Percentiles rank a stretch among this genome's conserved stretches.
Conservation (phyloP, 2,888 invertebrate species). For the Antitype chi region DNA sequence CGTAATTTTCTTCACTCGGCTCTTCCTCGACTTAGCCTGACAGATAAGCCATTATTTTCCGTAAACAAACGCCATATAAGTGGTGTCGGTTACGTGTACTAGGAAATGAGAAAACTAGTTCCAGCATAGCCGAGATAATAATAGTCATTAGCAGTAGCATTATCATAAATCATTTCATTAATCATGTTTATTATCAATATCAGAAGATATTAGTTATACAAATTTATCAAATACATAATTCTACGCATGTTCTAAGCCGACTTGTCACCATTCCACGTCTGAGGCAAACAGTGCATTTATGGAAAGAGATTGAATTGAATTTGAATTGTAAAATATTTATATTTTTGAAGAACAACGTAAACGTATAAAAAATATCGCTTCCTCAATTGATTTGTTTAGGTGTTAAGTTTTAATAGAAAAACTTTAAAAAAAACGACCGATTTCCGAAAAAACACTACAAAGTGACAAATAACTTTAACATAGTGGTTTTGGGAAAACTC, state of each 20-base stretch:
- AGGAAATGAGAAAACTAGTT: constrained; percentile 50
- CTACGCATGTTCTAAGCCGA: not conserved
- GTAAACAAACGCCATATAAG: constrained; percentile 32
- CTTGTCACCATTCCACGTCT: not conserved
- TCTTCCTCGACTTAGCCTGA: not conserved
- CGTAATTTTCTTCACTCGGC: no score
- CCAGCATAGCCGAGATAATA: constrained; percentile 27
- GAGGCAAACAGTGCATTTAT: not conserved
- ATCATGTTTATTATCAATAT: constrained; percentile 1
- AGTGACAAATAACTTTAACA: not conserved
- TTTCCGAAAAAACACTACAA: no score
- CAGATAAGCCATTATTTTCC: constrained; percentile 20
- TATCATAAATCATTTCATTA: constrained; percentile 27
- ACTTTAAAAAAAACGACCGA: no score
- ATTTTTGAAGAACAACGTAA: no score
- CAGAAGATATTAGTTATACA: not conserved
- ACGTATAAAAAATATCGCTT: no score
- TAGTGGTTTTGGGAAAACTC: not conserved
- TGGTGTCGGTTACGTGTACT: constrained; percentile 39
- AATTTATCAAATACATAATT: not conserved
- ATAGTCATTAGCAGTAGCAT: constrained; percentile 18
- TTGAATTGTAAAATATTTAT: no score
- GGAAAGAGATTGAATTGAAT: no score
- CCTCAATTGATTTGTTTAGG: no score
- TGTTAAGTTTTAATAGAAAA: no score